Percentiles rank a stretch among this genome's conserved stretches.
Conservation (phyloP, 2,797 vertebrate species). For the Galagoides demidoff region DNA sequence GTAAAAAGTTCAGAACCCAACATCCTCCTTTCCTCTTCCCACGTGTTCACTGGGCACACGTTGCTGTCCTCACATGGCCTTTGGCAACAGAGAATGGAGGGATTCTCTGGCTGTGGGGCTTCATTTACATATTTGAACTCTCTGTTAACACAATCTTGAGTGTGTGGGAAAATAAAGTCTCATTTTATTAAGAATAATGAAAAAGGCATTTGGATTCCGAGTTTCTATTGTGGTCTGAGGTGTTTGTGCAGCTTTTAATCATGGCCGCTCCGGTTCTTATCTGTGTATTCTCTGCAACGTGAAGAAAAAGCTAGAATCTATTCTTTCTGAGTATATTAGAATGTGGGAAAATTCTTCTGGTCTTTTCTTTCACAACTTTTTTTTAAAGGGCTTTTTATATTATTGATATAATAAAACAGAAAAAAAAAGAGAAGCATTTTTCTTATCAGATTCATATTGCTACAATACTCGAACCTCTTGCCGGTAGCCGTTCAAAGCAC, state of each 20-base stretch:
- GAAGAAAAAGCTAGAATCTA: neutral
- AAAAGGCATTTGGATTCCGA: conserved; percentile 70
- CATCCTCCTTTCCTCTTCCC: neutral
- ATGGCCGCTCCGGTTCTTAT: conserved; percentile 36
- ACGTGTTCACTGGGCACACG: conserved; percentile 52
- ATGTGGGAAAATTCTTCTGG: neutral
- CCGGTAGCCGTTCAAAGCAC: conserved; percentile 52
- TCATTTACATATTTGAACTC: conserved; percentile 78
- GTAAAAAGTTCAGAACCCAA: conserved; percentile 38
- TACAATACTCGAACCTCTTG: conserved; percentile 34
- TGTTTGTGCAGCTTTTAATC: conserved; percentile 59
- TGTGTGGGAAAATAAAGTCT: conserved; percentile 75
- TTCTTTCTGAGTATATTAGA: conserved; percentile 47
- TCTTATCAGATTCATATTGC: conserved; percentile 52
- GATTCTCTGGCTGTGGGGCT: conserved; percentile 62
- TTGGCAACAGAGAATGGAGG: conserved; percentile 62
- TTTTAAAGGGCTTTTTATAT: neutral
- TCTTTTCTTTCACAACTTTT: neutral
- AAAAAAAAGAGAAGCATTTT: neutral
- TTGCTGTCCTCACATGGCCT: conserved; percentile 64
- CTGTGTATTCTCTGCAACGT: neutral
- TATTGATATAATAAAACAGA: conserved; percentile 56
- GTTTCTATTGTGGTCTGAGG: conserved; percentile 60
- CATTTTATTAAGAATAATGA: conserved; percentile 79
- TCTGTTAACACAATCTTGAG: conserved; percentile 67